Evolutionary conservation across 1,140 invertebrate species (phyloP).

Genomic region (Onthophagus taurus): DNA sequence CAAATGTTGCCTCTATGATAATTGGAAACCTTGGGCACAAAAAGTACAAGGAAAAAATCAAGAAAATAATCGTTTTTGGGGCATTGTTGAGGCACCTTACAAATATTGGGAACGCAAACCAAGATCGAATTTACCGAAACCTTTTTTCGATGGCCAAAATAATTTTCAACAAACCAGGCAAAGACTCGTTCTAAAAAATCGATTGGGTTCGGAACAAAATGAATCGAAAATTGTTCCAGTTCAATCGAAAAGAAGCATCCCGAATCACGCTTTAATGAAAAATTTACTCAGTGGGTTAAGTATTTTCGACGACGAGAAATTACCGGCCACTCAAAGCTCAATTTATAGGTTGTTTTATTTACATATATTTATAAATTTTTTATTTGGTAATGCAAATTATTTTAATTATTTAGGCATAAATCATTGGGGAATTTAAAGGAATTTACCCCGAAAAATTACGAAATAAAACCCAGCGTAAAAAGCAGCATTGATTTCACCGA

Average conservation of each 20-base stretch:
- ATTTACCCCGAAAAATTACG: background rate
- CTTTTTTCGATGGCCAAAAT: too few relatives aligned
- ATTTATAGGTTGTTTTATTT: background rate
- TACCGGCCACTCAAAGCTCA: constrained; percentile 1
- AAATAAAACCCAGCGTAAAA: background rate
- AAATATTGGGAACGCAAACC: background rate
- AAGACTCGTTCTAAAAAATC: too few relatives aligned
- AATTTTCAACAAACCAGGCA: too few relatives aligned
- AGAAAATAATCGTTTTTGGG: too few relatives aligned
- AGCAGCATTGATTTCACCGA: constrained; percentile 8
- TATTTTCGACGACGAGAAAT: constrained; percentile 2
- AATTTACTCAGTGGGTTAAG: constrained; percentile 6
- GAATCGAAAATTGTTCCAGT: background rate
- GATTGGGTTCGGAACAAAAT: too few relatives aligned
- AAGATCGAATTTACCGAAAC: background rate
- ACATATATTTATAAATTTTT: too few relatives aligned
- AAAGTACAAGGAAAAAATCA: too few relatives aligned
- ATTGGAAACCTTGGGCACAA: too few relatives aligned
- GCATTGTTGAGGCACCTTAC: too few relatives aligned
- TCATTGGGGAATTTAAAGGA: constrained; percentile 9
- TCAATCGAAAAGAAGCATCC: constrained; percentile 7
- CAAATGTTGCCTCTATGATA: too few relatives aligned
- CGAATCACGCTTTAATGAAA: constrained; percentile 9
- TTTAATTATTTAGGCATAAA: constrained; percentile 1
- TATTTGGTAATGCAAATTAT: background rate